Evolutionary conservation across 1,140 invertebrate genomes (phyloP), one percentile per base, ranked within the genome.

Genomic region (Ceratitis capitata): DNA sequence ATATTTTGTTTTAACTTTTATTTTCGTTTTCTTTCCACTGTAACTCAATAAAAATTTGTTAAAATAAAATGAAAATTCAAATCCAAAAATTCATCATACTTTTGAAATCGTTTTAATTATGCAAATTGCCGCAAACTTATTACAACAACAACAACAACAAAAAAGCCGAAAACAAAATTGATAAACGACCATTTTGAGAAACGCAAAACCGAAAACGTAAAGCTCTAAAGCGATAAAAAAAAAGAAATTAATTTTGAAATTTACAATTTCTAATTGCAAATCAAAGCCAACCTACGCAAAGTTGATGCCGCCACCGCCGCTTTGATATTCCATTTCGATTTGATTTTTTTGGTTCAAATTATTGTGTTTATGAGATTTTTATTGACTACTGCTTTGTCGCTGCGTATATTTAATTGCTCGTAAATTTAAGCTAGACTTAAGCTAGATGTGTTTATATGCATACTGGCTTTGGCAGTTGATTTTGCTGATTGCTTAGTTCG

Each of bases 81-180:
- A 10, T 29, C 7, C 29, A 29, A 23, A 32, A 14, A 51, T 84
- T 86, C 84, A 87, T 86, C 78, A 83, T 64, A 82, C 58, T 51
- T 53, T 35, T 23, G 74, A 82, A 82, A 83, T 85, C 51, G 87
- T 83, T 61, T 89, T 88, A 88, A 89, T 89, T 89, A 89, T 89
- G 89, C 89, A 90, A 90, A 90, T 87, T 87, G 83, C 84, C 56
- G 7, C 3, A 3, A 26, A 23, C 26, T 85, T 61, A 56, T 12
- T 84, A 45, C 26, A 9, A 83, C 51, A 69, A 69, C 32, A 35
- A 69, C 23, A 83, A 83, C 23, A 32, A 7, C n/a, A 9, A 19
- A 83, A 12, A 29, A 45, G 1, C 3, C 23, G 14, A 26, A 47
- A 35, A 23, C 19, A 29, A 84, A 51, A 84, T 39, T 53, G 14